Base-by-base conservation (phyloP, 2,113 vertebrate species). In the Phalacrocorax pelagicus region DNA sequence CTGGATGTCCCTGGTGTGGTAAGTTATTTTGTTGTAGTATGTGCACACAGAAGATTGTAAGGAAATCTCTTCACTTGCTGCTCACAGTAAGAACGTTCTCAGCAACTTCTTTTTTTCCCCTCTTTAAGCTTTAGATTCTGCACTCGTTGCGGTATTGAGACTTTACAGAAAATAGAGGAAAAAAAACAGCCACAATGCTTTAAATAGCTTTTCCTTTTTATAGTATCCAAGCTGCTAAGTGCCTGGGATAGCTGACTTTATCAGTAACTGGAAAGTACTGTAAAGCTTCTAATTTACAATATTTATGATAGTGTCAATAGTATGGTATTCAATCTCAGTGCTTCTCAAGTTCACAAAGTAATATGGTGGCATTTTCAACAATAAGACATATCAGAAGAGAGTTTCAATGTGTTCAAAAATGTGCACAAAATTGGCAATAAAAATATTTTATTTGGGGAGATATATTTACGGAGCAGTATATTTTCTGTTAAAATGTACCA, bases 181-280 rank as follows among this genome's bases (percentile, higher is more conserved):
- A 96, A 93, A 96, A 58, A 42, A 82, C 26, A 51, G 69, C 79
- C 77, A 86, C 91, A 82, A 22, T 88, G 87, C 83, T 94, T 95
- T 96, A 92, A 96, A 91, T 92, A 97, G 66, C 78, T 97, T 97
- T 85, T 87, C 51, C 18, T 92, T 62, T 96, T 87, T 49, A 42
- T 86, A 81, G 80, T 75, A 73, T 84, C 54, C 18, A 87, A 86
- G 67, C 80, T 91, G 55, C 84, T 79, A 55, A 69, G 14, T 74
- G 71, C 74, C 70, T 95, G 86, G 51, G 83, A 69, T 92, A 95
- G 80, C 15, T 74, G 69, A 83, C 81, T 75, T 93, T 81, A 92
- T 66, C 81, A 69, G 61, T 90, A 92, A 95, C 74, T 80, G 85
- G 63, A 92, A 96, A 79, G 27, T 57, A 47, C 30, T n/a, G 30